Evolutionary conservation across 2,113 vertebrate genomes (phyloP), one percentile per base, ranked within the genome.

Genomic region (Rhinolophus ferrumequinum): DNA sequence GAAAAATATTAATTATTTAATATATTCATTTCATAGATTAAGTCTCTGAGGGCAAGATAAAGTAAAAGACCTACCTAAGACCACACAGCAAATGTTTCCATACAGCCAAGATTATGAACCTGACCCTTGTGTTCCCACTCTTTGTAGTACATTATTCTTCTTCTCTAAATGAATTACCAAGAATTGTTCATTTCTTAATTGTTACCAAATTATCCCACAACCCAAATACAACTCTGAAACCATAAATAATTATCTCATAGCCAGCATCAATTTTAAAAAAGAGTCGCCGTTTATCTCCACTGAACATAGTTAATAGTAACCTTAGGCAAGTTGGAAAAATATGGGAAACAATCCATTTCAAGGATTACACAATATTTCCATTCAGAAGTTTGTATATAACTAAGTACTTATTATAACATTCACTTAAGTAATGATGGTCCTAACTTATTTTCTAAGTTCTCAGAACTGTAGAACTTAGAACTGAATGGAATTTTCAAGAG

Each of bases 41-140:
- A 70, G 62, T 81, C 33, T 96, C 67, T 77, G 60, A 91, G 62
- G 62, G 44, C 62, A 73, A 92, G 83, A 93, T 93, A 95, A 77
- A 88, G 88, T 87, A 89, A 96, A 75, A 69, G 93, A 85, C 24
- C 62, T 82, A 60, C 81, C 56, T 44, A 24, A 66, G 62, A 85
- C 64, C 8, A 16, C 35, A 81, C 1, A 69, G 88, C 41, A 56
- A 69, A 88, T 88, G 35, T 88, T 96, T 56, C 84, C 58, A 94
- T 83, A 64, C 6, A 58, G 47, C 72, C 52, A 73, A 60, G 72
- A 73, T 47, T 56, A 19, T 4, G 58, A 85, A 67, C 67, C 67
- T 12, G 66, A 87, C 54, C 50, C 19, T 41, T 83, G 82, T 72
- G 12, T 83, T 95, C 18, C 62, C 18, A 76, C 69, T 87, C 38